Evolutionary conservation across 2,113 vertebrate species (phyloP).

Genomic region (Propithecus coquereli): DNA sequence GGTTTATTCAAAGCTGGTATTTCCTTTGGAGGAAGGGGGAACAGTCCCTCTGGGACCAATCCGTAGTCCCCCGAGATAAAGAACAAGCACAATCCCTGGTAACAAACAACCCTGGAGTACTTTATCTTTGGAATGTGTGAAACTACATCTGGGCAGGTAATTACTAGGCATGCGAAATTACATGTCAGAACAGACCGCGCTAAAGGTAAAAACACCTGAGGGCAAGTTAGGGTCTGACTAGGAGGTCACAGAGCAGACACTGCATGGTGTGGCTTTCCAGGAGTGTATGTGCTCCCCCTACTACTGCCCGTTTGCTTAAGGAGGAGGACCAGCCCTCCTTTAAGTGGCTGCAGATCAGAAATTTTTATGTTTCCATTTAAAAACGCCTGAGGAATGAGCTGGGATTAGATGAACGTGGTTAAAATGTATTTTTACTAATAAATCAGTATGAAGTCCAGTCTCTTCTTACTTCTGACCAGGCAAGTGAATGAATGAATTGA

Average conservation of each 20-base stretch:
- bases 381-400: constrained; percentile 64
- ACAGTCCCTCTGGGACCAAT: background rate
- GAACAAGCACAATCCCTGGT: background rate
- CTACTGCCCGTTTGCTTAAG: constrained; percentile 36
- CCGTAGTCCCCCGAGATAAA: background rate
- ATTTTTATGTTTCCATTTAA: constrained; percentile 65
- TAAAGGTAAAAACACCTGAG: constrained; percentile 63
- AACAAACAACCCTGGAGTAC: background rate
- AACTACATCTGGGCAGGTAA: constrained; percentile 40
- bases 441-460: background rate
- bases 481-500: background rate
- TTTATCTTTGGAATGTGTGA: background rate
- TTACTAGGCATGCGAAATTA: constrained; percentile 37
- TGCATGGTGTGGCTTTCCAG: background rate
- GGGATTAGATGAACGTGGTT: constrained; percentile 56
- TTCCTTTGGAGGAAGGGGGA: background rate
- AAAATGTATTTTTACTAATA: constrained; percentile 54
- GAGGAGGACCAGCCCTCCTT: constrained; percentile 24
- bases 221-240: constrained; percentile 63
- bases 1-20: background rate
- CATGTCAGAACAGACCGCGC: constrained; percentile 24
- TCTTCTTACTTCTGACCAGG: background rate
- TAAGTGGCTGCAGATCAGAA: constrained; percentile 42
- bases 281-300: background rate
- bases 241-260: accelerated